phyloP scores from a whole-genome alignment of 2,888 invertebrate genomes.

The Empis stercorea region DNA sequence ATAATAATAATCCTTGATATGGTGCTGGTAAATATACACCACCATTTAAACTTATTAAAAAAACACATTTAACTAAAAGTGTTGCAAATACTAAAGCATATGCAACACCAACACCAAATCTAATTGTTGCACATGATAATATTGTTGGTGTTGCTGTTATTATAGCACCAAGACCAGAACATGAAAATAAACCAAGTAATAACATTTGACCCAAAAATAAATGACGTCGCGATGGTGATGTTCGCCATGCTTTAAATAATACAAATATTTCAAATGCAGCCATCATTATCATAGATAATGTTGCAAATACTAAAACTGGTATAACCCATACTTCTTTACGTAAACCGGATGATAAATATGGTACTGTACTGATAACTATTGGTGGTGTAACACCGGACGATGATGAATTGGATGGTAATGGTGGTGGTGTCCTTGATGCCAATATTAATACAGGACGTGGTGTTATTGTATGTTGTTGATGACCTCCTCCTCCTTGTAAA shows the following conservation, averaged over 20 bases:
- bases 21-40: constrained; percentile 86
- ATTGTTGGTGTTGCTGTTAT: constrained; percentile 66
- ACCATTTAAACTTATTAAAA: constrained; percentile 79
- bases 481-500: constrained; percentile 1
- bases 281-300: constrained; percentile 72
- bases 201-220: constrained; percentile 78
- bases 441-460: constrained; percentile 23
- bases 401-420: constrained; percentile 17
- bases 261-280: constrained; percentile 82
- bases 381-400: constrained; percentile 21
- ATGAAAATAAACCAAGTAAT: constrained; percentile 67
- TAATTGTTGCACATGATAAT: constrained; percentile 67
- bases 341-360: constrained; percentile 36
- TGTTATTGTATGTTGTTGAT: constrained; percentile 14
- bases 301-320: constrained; percentile 72
- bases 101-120: constrained; percentile 70
- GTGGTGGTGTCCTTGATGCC: constrained; percentile 20
- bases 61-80: constrained; percentile 85
- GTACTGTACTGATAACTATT: constrained; percentile 26
- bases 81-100: constrained; percentile 82
- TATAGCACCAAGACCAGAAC: constrained; percentile 67
- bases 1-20: constrained; percentile 77
- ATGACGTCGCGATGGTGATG: constrained; percentile 72
- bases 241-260: constrained; percentile 69
- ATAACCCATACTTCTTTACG: constrained; percentile 81